Conservation (phyloP, 1,140 invertebrate genomes). For the Tetranychus urticae region DNA sequence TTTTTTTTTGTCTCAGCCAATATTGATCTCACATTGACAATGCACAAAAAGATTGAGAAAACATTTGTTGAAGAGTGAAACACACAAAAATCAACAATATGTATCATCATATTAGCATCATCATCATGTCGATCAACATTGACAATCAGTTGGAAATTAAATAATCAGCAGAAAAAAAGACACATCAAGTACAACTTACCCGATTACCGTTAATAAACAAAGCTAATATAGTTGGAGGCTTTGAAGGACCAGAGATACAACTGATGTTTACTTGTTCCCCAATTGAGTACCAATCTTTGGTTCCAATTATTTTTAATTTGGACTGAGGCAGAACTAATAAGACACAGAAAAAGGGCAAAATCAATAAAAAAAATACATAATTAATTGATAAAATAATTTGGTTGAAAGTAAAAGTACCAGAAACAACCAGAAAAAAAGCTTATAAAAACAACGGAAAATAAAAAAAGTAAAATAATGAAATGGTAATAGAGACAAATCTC, state of each 20-base stretch:
- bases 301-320: neutral
- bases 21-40: too few species aligned
- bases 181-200: conserved; percentile 5
- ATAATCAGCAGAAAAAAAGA: neutral
- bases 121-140: too few species aligned
- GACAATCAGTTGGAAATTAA: neutral
- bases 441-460: too few species aligned
- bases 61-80: too few species aligned
- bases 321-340: neutral
- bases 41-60: too few species aligned
- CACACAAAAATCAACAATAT: too few species aligned
- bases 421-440: neutral
- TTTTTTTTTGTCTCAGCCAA: too few species aligned
- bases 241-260: conserved; percentile 11
- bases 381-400: neutral
- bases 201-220: conserved; percentile 13
- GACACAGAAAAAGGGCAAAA: neutral
- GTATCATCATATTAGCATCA: too few species aligned
- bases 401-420: neutral
- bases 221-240: conserved; percentile 11
- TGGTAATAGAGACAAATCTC: too few species aligned
- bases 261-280: conserved; percentile 15
- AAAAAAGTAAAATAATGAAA: too few species aligned
- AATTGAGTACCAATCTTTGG: conserved; percentile 11
- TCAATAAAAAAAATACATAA: neutral